phyloP scores from a whole-genome alignment of 2,888 invertebrate genomes.

The Conomelus anceps region DNA sequence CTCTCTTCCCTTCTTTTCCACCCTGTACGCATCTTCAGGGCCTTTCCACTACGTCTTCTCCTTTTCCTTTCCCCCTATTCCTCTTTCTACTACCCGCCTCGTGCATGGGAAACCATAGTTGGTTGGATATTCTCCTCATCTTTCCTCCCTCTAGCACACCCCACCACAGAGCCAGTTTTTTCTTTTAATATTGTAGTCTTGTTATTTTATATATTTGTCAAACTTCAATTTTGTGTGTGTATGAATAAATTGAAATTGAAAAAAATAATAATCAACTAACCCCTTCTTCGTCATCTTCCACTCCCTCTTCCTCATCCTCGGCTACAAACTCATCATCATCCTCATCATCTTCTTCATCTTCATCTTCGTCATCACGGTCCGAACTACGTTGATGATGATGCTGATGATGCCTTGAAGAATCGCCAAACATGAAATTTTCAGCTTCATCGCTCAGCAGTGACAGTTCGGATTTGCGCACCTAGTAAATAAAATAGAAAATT shows the following conservation, averaged over 20 bases:
- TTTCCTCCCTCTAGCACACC: no score
- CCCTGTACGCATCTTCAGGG: no score
- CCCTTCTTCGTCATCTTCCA: background rate
- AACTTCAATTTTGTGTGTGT: no score
- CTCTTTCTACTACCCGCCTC: no score
- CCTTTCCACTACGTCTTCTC: no score
- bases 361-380: slow-evolving; percentile 7
- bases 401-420: slow-evolving; percentile 53
- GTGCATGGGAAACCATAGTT: no score
- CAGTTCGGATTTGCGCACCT: slow-evolving; percentile 48
- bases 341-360: background rate
- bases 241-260: no score
- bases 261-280: background rate
- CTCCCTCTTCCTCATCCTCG: slow-evolving; percentile 22
- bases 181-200: no score
- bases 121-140: no score
- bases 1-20: background rate
- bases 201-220: no score
- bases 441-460: slow-evolving; percentile 67
- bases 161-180: no score
- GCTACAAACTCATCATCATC: slow-evolving; percentile 22
- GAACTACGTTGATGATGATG: slow-evolving; percentile 6
- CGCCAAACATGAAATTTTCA: slow-evolving; percentile 74
- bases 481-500: background rate
- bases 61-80: no score